Evolutionary conservation across 2,888 invertebrate genomes (phyloP).

Genomic region (Xylophagus ater): DNA sequence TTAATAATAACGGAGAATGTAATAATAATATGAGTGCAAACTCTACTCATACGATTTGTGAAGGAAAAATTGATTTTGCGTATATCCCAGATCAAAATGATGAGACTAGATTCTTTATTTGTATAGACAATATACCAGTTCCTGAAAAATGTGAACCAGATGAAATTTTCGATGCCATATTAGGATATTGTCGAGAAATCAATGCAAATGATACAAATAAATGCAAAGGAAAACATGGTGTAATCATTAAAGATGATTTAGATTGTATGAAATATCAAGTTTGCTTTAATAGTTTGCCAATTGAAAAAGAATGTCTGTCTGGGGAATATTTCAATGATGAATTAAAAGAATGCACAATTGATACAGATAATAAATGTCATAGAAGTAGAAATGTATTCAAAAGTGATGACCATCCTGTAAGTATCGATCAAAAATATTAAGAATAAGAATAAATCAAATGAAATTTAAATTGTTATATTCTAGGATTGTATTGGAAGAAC

Average conservation of each 20-base stretch:
- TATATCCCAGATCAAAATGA: not conserved
- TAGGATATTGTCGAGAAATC: slow-evolving; percentile 12
- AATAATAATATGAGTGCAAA: not conserved
- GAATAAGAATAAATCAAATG: not conserved
- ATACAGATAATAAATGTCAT: slow-evolving; percentile 2
- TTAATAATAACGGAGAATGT: slow-evolving; percentile 6
- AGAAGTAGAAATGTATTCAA: not conserved
- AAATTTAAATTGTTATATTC: not conserved
- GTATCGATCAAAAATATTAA: not conserved
- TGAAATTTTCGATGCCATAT: slow-evolving; percentile 8
- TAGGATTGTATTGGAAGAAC: not conserved
- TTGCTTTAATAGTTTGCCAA: slow-evolving; percentile 3
- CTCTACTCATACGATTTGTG: not conserved
- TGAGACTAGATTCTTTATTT: slow-evolving; percentile 9
- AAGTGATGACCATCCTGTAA: not conserved
- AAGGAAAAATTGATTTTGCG: slow-evolving; percentile 6
- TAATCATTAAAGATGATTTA: slow-evolving; percentile 1
- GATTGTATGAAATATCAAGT: slow-evolving; percentile 7
- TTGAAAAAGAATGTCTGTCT: slow-evolving; percentile 6
- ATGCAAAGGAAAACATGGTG: slow-evolving; percentile 10
- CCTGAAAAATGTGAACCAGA: slow-evolving; percentile 9
- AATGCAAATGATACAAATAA: not conserved
- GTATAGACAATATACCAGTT: slow-evolving; percentile 12
- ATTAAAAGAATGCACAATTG: slow-evolving; percentile 7
- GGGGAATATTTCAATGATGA: slow-evolving; percentile 7